Conservation (phyloP, 2,113 vertebrate species). For the Gallinago undulata region DNA sequence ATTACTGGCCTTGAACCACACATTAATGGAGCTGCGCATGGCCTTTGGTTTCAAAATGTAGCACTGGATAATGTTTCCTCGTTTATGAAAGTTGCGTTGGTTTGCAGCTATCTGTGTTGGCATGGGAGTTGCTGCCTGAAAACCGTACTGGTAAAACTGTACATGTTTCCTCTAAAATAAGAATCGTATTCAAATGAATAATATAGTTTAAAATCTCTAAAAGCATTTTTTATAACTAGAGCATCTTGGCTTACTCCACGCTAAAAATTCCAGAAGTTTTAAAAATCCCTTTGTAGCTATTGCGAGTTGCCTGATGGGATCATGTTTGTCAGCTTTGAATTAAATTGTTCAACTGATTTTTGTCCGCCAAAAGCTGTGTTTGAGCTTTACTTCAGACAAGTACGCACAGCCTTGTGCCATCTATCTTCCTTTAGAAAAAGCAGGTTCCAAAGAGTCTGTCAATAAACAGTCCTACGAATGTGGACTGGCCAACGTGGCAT, state of each 20-base stretch:
- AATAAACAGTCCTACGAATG: background rate
- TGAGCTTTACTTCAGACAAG: background rate
- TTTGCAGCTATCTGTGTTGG: background rate
- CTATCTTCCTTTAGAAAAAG: constrained; percentile 14
- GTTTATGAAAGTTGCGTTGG: background rate
- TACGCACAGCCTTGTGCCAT: background rate
- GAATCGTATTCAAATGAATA: background rate
- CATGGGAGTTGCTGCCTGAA: background rate
- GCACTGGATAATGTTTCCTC: constrained; percentile 40
- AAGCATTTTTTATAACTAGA: background rate
- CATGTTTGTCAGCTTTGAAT: background rate
- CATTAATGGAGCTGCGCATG: constrained; percentile 21
- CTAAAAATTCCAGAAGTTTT: background rate
- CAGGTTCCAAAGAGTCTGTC: background rate
- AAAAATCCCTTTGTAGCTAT: background rate
- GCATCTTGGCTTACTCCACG: background rate
- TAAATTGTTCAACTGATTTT: background rate
- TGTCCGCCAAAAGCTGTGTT: constrained; percentile 11
- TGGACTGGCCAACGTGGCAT: rapidly evolving
- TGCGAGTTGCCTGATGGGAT: background rate
- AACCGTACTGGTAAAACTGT: background rate
- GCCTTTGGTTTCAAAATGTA: constrained; percentile 31
- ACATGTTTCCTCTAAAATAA: background rate
- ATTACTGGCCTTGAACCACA: constrained; percentile 51
- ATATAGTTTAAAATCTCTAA: background rate